Evolutionary conservation across 2,888 invertebrate species (phyloP), one percentile per base, ranked within the genome.

Genomic region (Oligia latruncula): DNA sequence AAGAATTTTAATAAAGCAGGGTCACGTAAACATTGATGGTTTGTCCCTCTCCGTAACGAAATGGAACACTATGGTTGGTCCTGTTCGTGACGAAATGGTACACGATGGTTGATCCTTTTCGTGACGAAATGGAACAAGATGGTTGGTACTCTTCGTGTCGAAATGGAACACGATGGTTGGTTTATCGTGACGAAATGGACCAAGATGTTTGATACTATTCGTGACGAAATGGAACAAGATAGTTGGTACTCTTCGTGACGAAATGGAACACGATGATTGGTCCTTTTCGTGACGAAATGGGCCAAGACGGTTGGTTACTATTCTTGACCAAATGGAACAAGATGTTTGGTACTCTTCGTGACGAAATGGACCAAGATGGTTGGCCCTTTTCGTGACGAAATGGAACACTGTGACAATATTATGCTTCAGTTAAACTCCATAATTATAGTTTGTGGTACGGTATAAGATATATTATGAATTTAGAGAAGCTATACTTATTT

Each of bases 1-100:
- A 93, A 94, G 95, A 95, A 95, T 96, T 96, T 96, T 96, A 96
- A 96, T 96, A 96, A 95, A 94, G 93, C 88, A 91, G 89, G 92
- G 93, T 95, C 95, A 95, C 95, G 95, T 95, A 95, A 95, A 95
- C 95, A 95, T 93, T 94, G 95, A 94, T 92, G 91, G 93, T 87
- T 82, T 83, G 89, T 70, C 81, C 76, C 1, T 66, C 71, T 73
- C 49, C 78, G 87, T 82, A 62, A 73, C 83, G 71, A 80, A 81
- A 80, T 72, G 71, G 81, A 70, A 79, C 75, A 67, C 40, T 17
- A 29, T 2, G 40, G 92, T 85, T 78, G 86, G 86, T 71, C 70
- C 52, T 65, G 58, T 74, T 35, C 80, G 83, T 58, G 9, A 73
- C 83, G 66, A 80, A 81, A 78, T 72, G 73, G 81, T 71, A 77